Evolutionary conservation across 2,888 invertebrate genomes (phyloP).

Genomic region (Raillietiella orientalis): DNA sequence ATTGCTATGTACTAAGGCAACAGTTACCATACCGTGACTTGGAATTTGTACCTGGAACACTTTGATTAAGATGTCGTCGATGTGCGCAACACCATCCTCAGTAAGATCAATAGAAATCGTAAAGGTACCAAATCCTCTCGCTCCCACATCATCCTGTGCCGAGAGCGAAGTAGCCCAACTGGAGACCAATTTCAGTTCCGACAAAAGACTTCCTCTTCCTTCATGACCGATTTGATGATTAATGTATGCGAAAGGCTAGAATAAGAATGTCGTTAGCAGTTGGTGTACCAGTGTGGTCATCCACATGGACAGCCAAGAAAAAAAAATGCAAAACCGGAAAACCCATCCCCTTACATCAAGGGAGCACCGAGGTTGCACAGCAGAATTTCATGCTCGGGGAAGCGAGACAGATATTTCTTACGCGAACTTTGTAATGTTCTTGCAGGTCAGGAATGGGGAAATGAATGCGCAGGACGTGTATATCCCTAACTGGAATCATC

Average conservation of each 20-base stretch:
- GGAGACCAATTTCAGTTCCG: slow-evolving; percentile 41
- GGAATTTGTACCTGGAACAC: too few relatives aligned
- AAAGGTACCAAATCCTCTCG: slow-evolving; percentile 70
- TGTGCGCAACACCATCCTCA: slow-evolving; percentile 55
- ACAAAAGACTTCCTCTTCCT: slow-evolving; percentile 68
- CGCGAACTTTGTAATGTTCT: slow-evolving; percentile 42
- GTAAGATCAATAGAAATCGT: slow-evolving; percentile 52
- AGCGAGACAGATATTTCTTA: too few relatives aligned
- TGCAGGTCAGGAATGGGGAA: slow-evolving; percentile 71
- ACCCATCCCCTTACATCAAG: too few relatives aligned
- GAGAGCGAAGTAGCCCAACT: slow-evolving; percentile 76
- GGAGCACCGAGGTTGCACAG: too few relatives aligned
- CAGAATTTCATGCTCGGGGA: too few relatives aligned
- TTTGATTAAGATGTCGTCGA: slow-evolving; percentile 57
- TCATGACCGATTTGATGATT: slow-evolving; percentile 85
- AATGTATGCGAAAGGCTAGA: slow-evolving; percentile 60
- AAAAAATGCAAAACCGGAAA: too few relatives aligned
- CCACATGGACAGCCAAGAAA: too few relatives aligned
- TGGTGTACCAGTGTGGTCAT: too few relatives aligned
- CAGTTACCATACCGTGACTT: too few relatives aligned
- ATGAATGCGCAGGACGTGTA: slow-evolving; percentile 43
- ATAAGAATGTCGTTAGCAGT: too few relatives aligned
- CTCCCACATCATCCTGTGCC: slow-evolving; percentile 41
- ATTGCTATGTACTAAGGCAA: too few relatives aligned
- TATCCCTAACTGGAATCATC: slow-evolving; percentile 66